Conservation (phyloP, 2,113 vertebrate genomes). For the Gambusia affinis region DNA sequence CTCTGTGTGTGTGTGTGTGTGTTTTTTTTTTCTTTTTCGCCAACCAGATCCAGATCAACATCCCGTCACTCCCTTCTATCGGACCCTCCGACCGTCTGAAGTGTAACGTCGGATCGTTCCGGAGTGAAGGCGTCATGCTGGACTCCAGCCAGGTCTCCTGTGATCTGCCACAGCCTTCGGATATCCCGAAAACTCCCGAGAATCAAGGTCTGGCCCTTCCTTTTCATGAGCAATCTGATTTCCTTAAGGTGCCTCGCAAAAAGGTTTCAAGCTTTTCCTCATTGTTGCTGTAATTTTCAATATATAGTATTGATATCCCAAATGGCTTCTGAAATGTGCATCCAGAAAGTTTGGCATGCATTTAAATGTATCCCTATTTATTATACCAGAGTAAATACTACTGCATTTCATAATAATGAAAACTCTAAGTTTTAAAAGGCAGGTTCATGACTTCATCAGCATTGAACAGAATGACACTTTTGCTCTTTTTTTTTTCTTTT, state of each 20-base stretch:
- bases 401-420: neutral
- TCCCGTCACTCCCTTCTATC: conserved; percentile 72
- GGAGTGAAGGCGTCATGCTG: conserved; percentile 58
- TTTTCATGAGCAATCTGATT: neutral
- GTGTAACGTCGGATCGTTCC: conserved; percentile 56
- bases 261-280: neutral
- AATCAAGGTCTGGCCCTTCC: conserved; percentile 61
- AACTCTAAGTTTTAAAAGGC: neutral
- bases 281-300: neutral
- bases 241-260: neutral
- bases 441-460: neutral
- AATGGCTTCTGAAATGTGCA: neutral
- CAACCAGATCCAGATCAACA: conserved; percentile 73
- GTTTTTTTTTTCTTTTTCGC: neutral
- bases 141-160: conserved; percentile 74
- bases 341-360: too few relatives aligned
- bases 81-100: conserved; percentile 66
- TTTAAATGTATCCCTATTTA: neutral
- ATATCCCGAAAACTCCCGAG: conserved; percentile 69
- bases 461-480: neutral
- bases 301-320: neutral
- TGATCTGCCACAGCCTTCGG: conserved; percentile 56
- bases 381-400: too few relatives aligned
- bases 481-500: neutral
- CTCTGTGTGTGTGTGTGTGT: neutral